These are phyloP conservation scores for Drosophila ambigua DNA, from an alignment of 1,140 invertebrate genomes.

Conservation along the genomic window DNA sequence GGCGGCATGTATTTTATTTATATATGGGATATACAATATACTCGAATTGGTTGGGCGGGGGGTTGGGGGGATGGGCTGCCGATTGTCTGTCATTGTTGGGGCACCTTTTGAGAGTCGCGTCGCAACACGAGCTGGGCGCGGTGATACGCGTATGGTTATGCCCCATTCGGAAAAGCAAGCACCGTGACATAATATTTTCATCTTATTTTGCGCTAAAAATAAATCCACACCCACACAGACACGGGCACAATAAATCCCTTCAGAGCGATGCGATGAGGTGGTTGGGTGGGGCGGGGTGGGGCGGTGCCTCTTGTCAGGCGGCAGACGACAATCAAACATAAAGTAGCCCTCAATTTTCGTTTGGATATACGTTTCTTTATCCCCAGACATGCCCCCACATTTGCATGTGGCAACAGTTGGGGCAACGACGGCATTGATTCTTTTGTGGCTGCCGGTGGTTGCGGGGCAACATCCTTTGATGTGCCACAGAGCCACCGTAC, in stretches of 20 bases:
- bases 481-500: conserved; percentile 5
- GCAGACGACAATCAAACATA: conserved; percentile 63
- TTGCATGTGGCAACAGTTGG: conserved; percentile 53
- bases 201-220: conserved; percentile 45
- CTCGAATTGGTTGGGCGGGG: too few relatives aligned
- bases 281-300: too few relatives aligned
- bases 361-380: conserved; percentile 21
- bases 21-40: not conserved
- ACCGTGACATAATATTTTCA: conserved; percentile 60
- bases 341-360: conserved; percentile 58
- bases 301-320: too few relatives aligned
- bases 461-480: conserved; percentile 46
- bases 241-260: not conserved
- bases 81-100: conserved; percentile 33
- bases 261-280: too few relatives aligned
- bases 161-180: conserved; percentile 23
- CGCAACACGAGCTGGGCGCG: conserved; percentile 17
- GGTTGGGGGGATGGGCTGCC: too few relatives aligned
- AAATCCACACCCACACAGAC: conserved; percentile 28
- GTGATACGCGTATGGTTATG: too few relatives aligned
- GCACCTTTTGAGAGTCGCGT: conserved; percentile 15
- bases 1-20: conserved; percentile 42
- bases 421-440: conserved; percentile 30
- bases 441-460: conserved; percentile 30
- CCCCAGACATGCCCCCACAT: conserved; percentile 8